Evolutionary conservation across 2,888 invertebrate genomes (phyloP), one percentile per base, ranked within the genome.

Genomic region (Argyra leucocephala): DNA sequence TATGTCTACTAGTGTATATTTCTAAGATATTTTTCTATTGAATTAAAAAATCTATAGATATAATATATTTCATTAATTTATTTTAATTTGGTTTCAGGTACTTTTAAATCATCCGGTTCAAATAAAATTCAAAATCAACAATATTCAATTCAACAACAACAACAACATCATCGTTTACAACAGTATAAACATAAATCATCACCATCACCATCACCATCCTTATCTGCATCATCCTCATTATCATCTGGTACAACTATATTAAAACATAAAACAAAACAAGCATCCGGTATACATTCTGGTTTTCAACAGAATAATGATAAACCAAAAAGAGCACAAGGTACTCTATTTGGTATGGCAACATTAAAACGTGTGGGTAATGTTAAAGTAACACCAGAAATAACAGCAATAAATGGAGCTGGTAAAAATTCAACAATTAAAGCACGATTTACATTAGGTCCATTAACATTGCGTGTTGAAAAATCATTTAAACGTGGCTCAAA

Each of bases 391-490:
- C 76, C 77, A 72, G 78, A 76, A 73, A n/a, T n/a, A n/a, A 48
- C 48, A 48, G 18, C 48, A 12, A 48, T 48, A 48, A n/a, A 9
- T 48, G 48, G 48, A 18, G 22, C 22, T 58, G 83, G 86, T 63
- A 86, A 89, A 73, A 88, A 90, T 73, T 91, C 91, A 3, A 91
- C 90, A 64, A 88, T 93, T 59, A 90, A 88, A 74, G 90, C 90
- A 65, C 89, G 88, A 77, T 92, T 93, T 75, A 85, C 87, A 23
- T 81, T 93, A 66, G 92, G 92, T 63, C 92, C 92, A 0, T 79
- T 93, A 61, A 86, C 88, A 24, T 79, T 93, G 68, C 86, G 89
- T 78, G 92, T 81, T 22, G 78, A 79, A 67, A 80, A 80, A 73
- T 76, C 77, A 69, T 87, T 91, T 72, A 90, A 89, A 60, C 85